These are phyloP conservation scores for Lemur catta DNA, from an alignment of 2,797 vertebrate species.

Conservation along the genomic window DNA sequence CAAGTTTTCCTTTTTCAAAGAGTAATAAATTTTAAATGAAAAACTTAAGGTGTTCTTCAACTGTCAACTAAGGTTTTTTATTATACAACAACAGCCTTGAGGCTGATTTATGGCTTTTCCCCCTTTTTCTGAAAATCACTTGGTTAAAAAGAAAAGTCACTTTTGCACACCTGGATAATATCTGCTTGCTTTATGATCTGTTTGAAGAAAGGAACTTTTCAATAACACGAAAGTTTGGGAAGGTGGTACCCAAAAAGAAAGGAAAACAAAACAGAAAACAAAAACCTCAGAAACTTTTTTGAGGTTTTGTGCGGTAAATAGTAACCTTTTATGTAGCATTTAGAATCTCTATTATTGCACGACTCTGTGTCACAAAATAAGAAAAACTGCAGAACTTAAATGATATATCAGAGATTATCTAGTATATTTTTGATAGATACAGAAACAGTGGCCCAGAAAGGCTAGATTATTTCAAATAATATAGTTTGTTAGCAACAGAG, in stretches of 20 bases:
- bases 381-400: background rate
- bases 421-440: background rate
- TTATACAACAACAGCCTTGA: slow-evolving; percentile 72
- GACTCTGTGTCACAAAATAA: background rate
- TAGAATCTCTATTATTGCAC: background rate
- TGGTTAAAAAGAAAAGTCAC: slow-evolving; percentile 76
- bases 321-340: background rate
- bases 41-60: slow-evolving; percentile 83
- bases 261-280: background rate
- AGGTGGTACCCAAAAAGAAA: background rate
- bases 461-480: background rate
- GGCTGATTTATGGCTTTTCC: slow-evolving; percentile 82
- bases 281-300: background rate
- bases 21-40: slow-evolving; percentile 83
- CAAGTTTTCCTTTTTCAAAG: slow-evolving; percentile 81
- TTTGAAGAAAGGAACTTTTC: slow-evolving; percentile 71
- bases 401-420: background rate
- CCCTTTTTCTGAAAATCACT: slow-evolving; percentile 77
- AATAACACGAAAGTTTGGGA: background rate
- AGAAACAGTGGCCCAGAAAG: background rate
- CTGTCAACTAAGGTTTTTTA: slow-evolving; percentile 82
- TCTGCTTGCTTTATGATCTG: slow-evolving; percentile 74
- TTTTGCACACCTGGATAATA: slow-evolving; percentile 83
- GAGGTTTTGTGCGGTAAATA: background rate
- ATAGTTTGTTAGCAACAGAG: background rate